phyloP scores from a whole-genome alignment of 2,797 vertebrate genomes.

The Pseudochirops corinnae region DNA sequence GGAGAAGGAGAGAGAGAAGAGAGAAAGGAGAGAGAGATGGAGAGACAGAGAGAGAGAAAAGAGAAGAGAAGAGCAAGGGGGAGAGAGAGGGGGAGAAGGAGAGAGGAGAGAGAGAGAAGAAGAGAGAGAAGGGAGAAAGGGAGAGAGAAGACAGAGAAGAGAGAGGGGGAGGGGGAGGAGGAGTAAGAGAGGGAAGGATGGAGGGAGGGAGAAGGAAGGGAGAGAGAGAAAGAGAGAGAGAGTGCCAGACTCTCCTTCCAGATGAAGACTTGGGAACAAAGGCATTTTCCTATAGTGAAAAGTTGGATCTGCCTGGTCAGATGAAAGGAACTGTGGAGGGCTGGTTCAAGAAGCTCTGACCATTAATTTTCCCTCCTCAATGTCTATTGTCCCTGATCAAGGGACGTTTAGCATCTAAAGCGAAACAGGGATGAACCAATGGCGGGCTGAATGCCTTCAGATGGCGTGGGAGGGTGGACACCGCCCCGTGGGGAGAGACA shows the following conservation, averaged over 20 bases:
- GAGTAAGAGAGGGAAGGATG: too few relatives aligned
- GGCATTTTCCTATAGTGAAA: neutral
- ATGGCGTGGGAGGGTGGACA: neutral
- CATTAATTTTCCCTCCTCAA: neutral
- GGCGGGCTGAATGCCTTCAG: neutral
- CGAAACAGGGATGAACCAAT: neutral
- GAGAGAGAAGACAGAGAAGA: too few relatives aligned
- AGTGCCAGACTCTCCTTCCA: too few relatives aligned
- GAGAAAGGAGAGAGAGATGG: too few relatives aligned
- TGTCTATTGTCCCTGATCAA: neutral
- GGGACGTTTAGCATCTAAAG: neutral
- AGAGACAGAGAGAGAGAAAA: too few relatives aligned
- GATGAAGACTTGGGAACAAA: neutral
- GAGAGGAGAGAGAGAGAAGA: accelerated
- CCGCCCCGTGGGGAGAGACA: neutral
- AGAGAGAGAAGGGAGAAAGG: too few relatives aligned
- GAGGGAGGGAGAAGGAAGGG: too few relatives aligned
- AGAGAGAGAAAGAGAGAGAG: neutral
- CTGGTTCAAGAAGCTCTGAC: neutral
- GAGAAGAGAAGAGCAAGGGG: too few relatives aligned
- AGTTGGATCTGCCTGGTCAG: neutral
- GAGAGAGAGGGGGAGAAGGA: too few relatives aligned
- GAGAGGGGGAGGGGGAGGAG: too few relatives aligned
- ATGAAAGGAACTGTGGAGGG: neutral
- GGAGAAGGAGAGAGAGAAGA: too few relatives aligned